Evolutionary conservation across 1,140 invertebrate species (phyloP), one percentile per base, ranked within the genome.

Genomic region (Psilanteris sp.): DNA sequence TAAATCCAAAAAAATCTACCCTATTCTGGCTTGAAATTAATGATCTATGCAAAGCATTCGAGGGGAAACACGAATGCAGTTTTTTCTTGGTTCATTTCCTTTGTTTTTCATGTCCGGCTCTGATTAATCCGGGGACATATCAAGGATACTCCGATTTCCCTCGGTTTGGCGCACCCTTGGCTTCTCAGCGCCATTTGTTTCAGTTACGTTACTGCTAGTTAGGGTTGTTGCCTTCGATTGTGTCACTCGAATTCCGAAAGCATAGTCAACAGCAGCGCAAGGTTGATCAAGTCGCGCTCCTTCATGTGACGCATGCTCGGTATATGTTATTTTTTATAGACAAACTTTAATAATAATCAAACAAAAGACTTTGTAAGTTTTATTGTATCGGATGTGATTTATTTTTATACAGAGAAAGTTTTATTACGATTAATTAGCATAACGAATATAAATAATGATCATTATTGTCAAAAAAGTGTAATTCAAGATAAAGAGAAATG

Each of bases 271-370:
- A 9, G 14, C 15, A 9, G 14, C 15, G 14, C 27, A 52, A 64
- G 44, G 57, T 50, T 39, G 34, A 48, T 48, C 24, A 29, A 24
- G 57, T 39, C 10, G 8, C 8, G 10, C 24, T 8, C 10, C 36
- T 55, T 57, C 44, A 62, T 29, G 32, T 62, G 32, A 61, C 55
- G 26, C 44, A 44, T 59, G 41, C 37, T 61, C n/a, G n/a, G n/a
- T 31, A 36, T 14, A 13, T 11, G 36, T 24, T 36, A 29, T 44
- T 37, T 61, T 61, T 61, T 37, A 61, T 6, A 31, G 24, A n/a
- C 24, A 15, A n/a, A 8, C 29, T 22, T 4, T 3, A 11, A 18
- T 27, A 27, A 1, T 31, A 20, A 55, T 26, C 9, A 7, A 18
- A 41, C 36, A 55, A 55, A 54, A 55, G 52, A 13, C 24, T 18